Conservation (phyloP, 2,888 invertebrate species). For the Hylaea fasciaria region DNA sequence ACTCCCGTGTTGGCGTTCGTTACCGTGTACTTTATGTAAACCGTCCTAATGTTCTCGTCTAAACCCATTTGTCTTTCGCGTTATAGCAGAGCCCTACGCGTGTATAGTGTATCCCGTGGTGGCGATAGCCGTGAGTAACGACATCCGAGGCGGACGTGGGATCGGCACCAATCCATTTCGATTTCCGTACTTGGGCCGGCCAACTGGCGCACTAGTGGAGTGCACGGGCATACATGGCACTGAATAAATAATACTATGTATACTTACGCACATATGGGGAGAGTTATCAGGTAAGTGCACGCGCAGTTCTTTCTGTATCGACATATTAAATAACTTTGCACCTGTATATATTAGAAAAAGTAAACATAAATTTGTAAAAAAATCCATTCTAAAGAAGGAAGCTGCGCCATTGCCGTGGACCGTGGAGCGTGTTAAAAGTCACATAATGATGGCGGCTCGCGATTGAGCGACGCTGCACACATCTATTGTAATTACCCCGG, state of each 20-base stretch:
- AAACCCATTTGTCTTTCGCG: neutral
- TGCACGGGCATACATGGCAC: neutral
- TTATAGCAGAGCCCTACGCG: neutral
- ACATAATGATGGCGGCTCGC: constrained; percentile 10
- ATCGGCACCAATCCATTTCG: constrained; percentile 12
- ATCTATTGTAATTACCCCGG: constrained; percentile 40
- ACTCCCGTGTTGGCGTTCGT: constrained; percentile 6
- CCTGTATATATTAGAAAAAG: too few relatives aligned
- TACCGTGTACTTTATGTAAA: neutral
- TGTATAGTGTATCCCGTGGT: constrained; percentile 8
- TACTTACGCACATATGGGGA: neutral
- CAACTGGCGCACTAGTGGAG: neutral
- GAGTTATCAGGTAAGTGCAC: too few relatives aligned
- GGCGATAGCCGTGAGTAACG: constrained; percentile 22
- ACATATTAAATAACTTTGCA: too few relatives aligned
- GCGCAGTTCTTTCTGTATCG: too few relatives aligned
- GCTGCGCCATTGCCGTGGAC: constrained; percentile 8
- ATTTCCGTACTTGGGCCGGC: constrained; percentile 12
- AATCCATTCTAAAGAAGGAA: neutral
- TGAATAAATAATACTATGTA: neutral
- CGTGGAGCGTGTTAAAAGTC: constrained; percentile 4
- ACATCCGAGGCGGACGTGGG: constrained; percentile 23
- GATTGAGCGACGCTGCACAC: constrained; percentile 13
- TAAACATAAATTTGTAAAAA: too few relatives aligned
- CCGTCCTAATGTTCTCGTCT: neutral